Percentiles rank a stretch among this genome's conserved stretches.
Evolutionary conservation across 2,113 vertebrate genomes (phyloP).

Genomic region (Coregonus clupeaformis): DNA sequence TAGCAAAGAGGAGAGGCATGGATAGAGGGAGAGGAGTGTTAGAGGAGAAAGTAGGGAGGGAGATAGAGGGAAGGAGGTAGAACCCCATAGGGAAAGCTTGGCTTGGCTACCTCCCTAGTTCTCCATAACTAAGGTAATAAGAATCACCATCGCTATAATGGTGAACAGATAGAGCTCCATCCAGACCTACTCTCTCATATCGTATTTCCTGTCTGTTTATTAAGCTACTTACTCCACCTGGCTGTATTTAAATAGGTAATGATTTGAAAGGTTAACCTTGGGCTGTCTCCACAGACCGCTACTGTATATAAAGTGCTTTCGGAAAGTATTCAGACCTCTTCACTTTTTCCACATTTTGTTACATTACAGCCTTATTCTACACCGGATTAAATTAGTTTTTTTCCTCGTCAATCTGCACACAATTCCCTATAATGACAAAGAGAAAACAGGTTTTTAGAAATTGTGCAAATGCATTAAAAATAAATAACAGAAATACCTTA

Average conservation of each 20-base stretch:
- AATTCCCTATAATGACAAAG: no score
- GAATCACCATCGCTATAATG: background rate
- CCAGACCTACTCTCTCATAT: background rate
- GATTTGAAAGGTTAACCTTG: background rate
- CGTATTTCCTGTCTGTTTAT: background rate
- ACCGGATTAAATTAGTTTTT: no score
- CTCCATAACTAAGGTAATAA: background rate
- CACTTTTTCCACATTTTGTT: no score
- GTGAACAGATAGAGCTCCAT: background rate
- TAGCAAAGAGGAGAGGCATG: background rate
- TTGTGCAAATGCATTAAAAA: no score
- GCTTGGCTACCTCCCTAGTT: background rate
- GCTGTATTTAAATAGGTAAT: background rate
- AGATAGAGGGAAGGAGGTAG: background rate
- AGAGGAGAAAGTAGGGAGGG: background rate
- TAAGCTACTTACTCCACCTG: background rate
- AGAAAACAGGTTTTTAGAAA: no score
- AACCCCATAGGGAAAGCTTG: constrained; percentile 2
- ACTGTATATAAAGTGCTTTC: no score
- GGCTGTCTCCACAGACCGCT: background rate
- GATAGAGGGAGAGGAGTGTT: constrained; percentile 14
- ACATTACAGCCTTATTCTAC: no score
- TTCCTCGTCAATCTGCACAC: no score
- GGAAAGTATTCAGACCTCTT: no score
- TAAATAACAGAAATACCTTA: no score